Evolutionary conservation across 1,140 invertebrate genomes (phyloP).

Genomic region (Cepaea nemoralis): DNA sequence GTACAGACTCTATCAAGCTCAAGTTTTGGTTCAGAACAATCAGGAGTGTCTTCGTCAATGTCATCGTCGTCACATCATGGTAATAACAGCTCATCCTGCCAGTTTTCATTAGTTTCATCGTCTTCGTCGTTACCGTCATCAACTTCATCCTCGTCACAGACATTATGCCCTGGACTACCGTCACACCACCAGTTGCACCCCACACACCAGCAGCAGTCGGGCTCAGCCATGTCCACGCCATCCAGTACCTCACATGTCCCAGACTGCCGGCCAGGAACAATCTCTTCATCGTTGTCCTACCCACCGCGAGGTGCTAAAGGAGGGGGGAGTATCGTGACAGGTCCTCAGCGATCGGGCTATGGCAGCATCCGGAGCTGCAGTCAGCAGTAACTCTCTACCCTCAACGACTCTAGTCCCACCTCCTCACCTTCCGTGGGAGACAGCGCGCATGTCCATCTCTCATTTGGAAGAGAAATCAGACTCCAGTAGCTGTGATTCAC

Average conservation of each 20-base stretch:
- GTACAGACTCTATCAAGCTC: conserved; percentile 33
- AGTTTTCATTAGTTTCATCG: conserved; percentile 37
- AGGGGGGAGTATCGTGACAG: conserved; percentile 38
- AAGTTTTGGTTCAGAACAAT: conserved; percentile 19
- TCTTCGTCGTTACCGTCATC: conserved; percentile 30
- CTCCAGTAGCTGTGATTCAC: conserved; percentile 44
- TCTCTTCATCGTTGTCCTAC: conserved; percentile 7
- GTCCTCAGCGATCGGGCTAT: conserved; percentile 37
- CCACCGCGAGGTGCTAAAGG: conserved; percentile 23
- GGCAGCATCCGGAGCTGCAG: conserved; percentile 27
- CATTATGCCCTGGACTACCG: conserved; percentile 24
- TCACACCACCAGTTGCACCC: conserved; percentile 14
- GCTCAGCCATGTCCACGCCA: neutral
- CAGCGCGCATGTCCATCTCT: conserved; percentile 31
- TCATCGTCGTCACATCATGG: conserved; percentile 18
- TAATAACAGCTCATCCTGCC: conserved; percentile 16
- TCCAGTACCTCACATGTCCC: conserved; percentile 25
- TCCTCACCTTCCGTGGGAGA: neutral
- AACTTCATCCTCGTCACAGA: conserved; percentile 30
- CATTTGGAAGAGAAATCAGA: conserved; percentile 48
- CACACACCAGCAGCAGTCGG: neutral
- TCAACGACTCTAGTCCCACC: neutral
- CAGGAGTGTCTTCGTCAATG: conserved; percentile 35
- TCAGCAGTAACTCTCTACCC: neutral
- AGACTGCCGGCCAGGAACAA: conserved; percentile 17